These are phyloP conservation scores for Vanessa tameamea DNA, from an alignment of 1,140 invertebrate genomes.

Conservation along the genomic window DNA sequence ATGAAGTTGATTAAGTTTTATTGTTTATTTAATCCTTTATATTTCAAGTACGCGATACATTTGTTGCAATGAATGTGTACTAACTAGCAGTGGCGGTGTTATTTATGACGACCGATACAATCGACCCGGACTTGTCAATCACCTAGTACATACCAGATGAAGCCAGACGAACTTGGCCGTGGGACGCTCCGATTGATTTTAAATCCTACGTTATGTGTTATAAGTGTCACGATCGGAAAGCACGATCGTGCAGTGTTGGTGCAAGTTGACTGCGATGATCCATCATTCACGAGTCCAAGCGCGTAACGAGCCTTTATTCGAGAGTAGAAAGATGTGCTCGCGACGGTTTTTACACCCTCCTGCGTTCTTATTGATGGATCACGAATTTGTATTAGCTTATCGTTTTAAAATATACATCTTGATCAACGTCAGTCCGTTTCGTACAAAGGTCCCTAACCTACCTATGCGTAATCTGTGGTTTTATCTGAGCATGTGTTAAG, in stretches of 20 bases:
- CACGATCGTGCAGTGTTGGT: constrained; percentile 23
- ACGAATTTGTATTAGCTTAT: constrained; percentile 68
- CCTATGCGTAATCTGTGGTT: constrained; percentile 29
- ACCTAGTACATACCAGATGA: constrained; percentile 53
- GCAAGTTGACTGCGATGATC: constrained; percentile 65
- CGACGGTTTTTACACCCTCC: constrained; percentile 63
- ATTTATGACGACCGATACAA: constrained; percentile 74
- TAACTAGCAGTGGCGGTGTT: constrained; percentile 76
- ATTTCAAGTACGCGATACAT: constrained; percentile 53
- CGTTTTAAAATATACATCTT: constrained; percentile 57
- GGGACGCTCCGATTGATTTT: constrained; percentile 34
- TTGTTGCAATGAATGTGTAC: constrained; percentile 69
- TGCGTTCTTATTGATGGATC: constrained; percentile 69
- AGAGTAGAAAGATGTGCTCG: constrained; percentile 54
- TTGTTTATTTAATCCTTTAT: constrained; percentile 40
- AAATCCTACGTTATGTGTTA: constrained; percentile 33
- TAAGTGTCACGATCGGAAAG: constrained; percentile 24
- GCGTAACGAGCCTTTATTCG: constrained; percentile 76
- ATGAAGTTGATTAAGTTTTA: constrained; percentile 26
- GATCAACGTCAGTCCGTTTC: constrained; percentile 49
- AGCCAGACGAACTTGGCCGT: constrained; percentile 45
- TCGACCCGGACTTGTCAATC: constrained; percentile 78
- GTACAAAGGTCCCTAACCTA: constrained; percentile 42
- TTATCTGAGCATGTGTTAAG: constrained; percentile 47
- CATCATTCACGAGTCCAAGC: constrained; percentile 64